Percentiles rank a stretch among this genome's conserved stretches.
These are phyloP conservation scores for Callimorpha dominula DNA, from an alignment of 2,888 invertebrate species.

Conservation along the genomic window DNA sequence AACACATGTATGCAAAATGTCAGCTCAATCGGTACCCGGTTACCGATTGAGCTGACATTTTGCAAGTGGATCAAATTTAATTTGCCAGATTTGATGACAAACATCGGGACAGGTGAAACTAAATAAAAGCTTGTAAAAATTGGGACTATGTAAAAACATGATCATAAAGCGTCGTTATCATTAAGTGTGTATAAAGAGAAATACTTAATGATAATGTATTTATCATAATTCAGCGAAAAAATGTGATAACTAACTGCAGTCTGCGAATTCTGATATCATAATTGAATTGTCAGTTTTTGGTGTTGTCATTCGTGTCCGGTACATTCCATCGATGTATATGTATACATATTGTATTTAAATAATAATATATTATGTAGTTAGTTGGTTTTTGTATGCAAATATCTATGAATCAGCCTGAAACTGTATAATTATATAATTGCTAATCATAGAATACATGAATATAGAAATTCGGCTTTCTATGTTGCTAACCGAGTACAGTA, in stretches of 20 bases:
- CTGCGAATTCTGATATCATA: constrained; percentile 21
- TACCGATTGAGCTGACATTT: too few relatives aligned
- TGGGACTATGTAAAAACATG: too few relatives aligned
- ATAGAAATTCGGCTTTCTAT: neutral
- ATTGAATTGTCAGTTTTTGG: constrained; percentile 44
- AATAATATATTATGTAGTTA: neutral
- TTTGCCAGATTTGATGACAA: too few relatives aligned
- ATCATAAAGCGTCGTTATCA: too few relatives aligned
- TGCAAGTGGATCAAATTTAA: too few relatives aligned
- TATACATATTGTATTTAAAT: neutral
- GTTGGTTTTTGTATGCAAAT: constrained; percentile 8
- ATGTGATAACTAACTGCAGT: constrained; percentile 6
- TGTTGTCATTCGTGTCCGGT: constrained; percentile 37
- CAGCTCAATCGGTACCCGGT: too few relatives aligned
- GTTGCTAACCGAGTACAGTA: neutral
- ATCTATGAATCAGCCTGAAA: constrained; percentile 6
- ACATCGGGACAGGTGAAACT: too few relatives aligned
- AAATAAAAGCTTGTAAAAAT: too few relatives aligned
- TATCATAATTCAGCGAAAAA: constrained; percentile 9
- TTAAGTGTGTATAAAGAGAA: too few relatives aligned
- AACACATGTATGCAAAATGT: too few relatives aligned
- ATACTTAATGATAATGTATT: neutral
- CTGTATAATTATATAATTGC: neutral
- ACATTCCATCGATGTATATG: neutral
- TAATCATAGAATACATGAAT: constrained; percentile 9